Percentiles rank a stretch among this genome's conserved stretches.
Evolutionary conservation across 2,797 vertebrate genomes (phyloP).

Genomic region (Eremophila alpestris): DNA sequence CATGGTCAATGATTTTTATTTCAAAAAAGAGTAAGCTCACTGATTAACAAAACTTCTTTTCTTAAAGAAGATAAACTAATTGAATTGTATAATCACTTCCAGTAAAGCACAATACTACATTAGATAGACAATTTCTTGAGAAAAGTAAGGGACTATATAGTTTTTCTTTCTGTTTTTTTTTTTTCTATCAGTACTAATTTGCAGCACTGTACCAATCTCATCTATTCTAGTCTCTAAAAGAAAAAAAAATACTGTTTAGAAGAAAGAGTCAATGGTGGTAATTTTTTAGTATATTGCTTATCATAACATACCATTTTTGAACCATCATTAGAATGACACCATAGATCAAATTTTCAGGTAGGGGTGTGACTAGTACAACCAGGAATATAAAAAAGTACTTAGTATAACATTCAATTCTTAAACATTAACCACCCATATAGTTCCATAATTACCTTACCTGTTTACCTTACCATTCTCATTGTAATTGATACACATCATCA

Average conservation of each 20-base stretch:
- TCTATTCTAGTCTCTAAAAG: not conserved
- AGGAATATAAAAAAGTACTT: not conserved
- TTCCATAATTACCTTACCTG: not conserved
- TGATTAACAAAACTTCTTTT: not conserved
- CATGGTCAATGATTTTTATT: not conserved
- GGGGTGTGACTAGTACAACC: not conserved
- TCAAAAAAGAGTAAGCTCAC: not conserved
- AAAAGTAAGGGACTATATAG: not conserved
- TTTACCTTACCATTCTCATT: not conserved
- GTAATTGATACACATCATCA: not conserved
- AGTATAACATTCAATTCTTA: not conserved
- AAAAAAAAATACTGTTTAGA: not conserved
- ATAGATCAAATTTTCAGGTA: not conserved
- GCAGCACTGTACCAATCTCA: not conserved
- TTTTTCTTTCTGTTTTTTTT: not conserved
- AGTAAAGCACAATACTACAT: not conserved
- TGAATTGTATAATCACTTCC: not conserved
- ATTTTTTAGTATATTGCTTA: not conserved
- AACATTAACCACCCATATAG: not conserved
- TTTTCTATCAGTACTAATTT: not conserved
- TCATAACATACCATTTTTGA: not conserved
- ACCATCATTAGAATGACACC: not conserved
- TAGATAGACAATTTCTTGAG: not conserved
- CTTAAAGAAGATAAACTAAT: not conserved
- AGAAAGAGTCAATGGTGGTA: not conserved